Evolutionary conservation across 2,888 invertebrate species (phyloP).

Genomic region (Octonoba sinensis): DNA sequence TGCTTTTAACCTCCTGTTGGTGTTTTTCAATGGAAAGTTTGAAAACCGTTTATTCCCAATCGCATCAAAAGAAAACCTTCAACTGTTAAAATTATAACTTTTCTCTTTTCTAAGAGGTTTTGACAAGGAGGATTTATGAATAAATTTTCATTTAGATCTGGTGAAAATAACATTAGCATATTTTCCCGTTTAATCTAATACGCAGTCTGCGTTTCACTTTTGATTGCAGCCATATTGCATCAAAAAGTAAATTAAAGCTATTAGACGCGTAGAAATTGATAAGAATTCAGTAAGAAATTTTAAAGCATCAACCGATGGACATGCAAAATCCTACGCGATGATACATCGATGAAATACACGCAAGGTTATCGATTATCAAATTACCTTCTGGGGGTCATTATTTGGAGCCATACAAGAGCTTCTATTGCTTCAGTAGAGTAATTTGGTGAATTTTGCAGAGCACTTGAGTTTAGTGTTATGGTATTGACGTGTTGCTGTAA

Average conservation of each 20-base stretch:
- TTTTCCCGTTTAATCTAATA: slow-evolving; percentile 5
- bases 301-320: slow-evolving; percentile 42
- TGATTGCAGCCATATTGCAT: slow-evolving; percentile 1
- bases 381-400: slow-evolving; percentile 5
- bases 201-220: neutral
- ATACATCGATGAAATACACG: slow-evolving; percentile 47
- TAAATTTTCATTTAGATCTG: too few species aligned
- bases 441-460: too few species aligned
- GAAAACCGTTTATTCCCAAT: too few species aligned
- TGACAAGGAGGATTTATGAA: too few species aligned
- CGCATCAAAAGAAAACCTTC: too few species aligned
- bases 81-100: too few species aligned
- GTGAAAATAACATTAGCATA: slow-evolving; percentile 1
- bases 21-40: too few species aligned
- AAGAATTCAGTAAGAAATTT: slow-evolving; percentile 46
- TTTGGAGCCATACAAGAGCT: neutral
- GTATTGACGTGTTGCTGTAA: too few species aligned
- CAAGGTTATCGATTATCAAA: slow-evolving; percentile 34
- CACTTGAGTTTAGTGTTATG: too few species aligned
- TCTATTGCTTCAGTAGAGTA: too few species aligned
- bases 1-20: too few species aligned
- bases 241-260: slow-evolving; percentile 7
- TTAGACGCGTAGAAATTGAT: slow-evolving; percentile 12
- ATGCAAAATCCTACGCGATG: slow-evolving; percentile 12
- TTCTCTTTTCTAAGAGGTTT: too few species aligned